phyloP scores from a whole-genome alignment of 2,888 invertebrate species.

The Pilophorus perplexus region DNA sequence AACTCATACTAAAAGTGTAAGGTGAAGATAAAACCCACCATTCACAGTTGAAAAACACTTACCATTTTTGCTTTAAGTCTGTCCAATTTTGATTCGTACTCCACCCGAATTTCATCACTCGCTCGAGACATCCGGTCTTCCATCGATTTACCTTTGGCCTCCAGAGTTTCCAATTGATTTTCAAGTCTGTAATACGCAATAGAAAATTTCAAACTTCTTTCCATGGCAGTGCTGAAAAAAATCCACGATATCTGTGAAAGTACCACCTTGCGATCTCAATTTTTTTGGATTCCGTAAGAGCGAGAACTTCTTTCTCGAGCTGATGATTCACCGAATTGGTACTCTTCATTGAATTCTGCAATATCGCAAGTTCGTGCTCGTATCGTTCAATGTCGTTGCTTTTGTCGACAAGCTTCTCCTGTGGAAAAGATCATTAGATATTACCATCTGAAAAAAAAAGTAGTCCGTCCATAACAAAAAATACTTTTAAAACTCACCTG shows the following conservation, averaged over 20 bases:
- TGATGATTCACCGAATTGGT: neutral
- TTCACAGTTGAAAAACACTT: no score
- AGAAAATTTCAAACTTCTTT: no score
- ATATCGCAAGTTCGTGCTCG: constrained; percentile 4
- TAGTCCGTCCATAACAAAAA: no score
- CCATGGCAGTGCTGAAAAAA: no score
- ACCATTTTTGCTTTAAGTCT: constrained; percentile 26
- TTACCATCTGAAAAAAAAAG: no score
- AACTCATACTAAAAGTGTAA: no score
- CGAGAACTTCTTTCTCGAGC: constrained; percentile 11
- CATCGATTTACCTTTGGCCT: neutral
- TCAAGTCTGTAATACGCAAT: constrained; percentile 9
- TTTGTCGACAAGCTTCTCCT: constrained; percentile 13
- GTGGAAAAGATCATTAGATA: no score
- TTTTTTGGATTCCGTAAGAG: neutral
- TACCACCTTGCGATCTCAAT: constrained; percentile 9
- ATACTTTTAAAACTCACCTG: no score
- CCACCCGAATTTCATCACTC: neutral
- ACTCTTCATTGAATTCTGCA: neutral
- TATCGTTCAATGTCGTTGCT: constrained; percentile 10
- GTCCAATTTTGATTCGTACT: constrained; percentile 23
- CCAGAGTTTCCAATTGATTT: neutral
- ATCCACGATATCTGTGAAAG: no score
- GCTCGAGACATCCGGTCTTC: neutral
- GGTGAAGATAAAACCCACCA: no score